These are phyloP conservation scores for Hirtodrosophila duncani DNA, from an alignment of 2,888 invertebrate genomes.

Conservation along the genomic window DNA sequence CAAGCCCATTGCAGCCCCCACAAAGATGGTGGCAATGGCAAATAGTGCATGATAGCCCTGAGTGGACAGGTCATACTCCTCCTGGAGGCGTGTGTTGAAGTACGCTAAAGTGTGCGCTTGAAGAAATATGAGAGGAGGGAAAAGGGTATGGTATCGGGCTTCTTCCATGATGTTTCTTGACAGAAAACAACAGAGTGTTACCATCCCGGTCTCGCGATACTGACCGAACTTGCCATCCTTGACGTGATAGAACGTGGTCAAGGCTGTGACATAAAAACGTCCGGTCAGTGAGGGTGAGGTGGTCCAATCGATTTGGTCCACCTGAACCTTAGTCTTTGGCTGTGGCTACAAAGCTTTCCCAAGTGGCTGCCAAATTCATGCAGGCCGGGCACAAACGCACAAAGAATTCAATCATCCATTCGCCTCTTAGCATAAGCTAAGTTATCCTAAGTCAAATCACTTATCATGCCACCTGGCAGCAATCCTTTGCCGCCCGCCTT, in stretches of 20 bases:
- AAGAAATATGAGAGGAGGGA: constrained; percentile 95
- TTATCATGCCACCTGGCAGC: constrained; percentile 58
- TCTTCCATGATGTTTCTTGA: constrained; percentile 95
- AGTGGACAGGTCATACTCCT: constrained; percentile 94
- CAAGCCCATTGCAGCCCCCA: constrained; percentile 94
- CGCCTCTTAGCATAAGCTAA: constrained; percentile 93
- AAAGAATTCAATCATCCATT: constrained; percentile 99
- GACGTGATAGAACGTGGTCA: constrained; percentile 98
- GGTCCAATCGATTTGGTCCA: constrained; percentile 96
- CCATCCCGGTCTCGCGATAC: constrained; percentile 93
- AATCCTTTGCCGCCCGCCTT: constrained; percentile 34
- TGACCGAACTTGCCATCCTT: constrained; percentile 96
- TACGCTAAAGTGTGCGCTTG: constrained; percentile 91
- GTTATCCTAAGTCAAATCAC: constrained; percentile 88
- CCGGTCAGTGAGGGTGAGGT: constrained; percentile 96
- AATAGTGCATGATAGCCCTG: constrained; percentile 97
- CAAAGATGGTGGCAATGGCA: constrained; percentile 92
- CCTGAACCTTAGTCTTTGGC: constrained; percentile 85
- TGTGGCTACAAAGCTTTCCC: constrained; percentile 90
- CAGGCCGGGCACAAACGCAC: constrained; percentile 99
- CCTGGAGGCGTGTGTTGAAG: constrained; percentile 91
- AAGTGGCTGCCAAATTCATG: constrained; percentile 90
- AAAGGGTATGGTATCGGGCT: constrained; percentile 96
- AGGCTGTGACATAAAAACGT: constrained; percentile 96
- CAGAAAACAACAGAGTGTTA: constrained; percentile 90